Conservation (phyloP, 2,888 invertebrate species). For the Crematogaster levior region DNA sequence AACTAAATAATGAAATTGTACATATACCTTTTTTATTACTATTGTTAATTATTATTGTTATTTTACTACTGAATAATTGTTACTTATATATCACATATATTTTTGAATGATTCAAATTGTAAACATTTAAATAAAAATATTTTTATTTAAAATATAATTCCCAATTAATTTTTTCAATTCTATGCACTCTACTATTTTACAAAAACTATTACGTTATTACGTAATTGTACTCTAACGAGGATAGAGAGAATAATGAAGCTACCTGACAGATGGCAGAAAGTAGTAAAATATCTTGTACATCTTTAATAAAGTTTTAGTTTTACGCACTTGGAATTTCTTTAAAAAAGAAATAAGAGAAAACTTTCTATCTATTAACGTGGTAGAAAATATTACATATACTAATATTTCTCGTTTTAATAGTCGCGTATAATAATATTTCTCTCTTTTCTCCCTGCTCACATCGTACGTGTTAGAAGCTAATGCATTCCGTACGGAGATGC, state of each 20-base stretch:
- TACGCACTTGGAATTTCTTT: background rate
- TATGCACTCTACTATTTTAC: background rate
- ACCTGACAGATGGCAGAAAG: background rate
- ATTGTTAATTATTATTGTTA: constrained; percentile 29
- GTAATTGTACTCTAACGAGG: too few relatives aligned
- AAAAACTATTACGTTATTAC: background rate
- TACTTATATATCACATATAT: constrained; percentile 11
- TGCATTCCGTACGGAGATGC: background rate
- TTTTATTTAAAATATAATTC: constrained; percentile 56
- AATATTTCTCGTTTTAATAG: too few relatives aligned
- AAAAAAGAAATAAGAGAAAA: background rate
- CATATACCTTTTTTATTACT: constrained; percentile 36
- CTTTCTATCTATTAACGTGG: background rate
- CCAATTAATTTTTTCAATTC: background rate
- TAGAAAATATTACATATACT: background rate
- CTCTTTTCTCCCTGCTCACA: background rate
- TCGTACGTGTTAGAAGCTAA: background rate
- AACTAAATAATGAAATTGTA: constrained; percentile 49
- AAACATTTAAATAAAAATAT: constrained; percentile 39
- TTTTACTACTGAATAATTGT: constrained; percentile 27
- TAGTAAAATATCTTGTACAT: background rate
- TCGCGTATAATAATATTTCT: background rate
- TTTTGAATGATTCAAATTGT: too few relatives aligned
- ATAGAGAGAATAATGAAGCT: background rate
- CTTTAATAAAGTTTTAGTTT: background rate